A percentile compares a stretch with the other conserved stretches of the same genome.
Conservation (phyloP, 2,113 vertebrate species). For the Sisor rabdophorus region DNA sequence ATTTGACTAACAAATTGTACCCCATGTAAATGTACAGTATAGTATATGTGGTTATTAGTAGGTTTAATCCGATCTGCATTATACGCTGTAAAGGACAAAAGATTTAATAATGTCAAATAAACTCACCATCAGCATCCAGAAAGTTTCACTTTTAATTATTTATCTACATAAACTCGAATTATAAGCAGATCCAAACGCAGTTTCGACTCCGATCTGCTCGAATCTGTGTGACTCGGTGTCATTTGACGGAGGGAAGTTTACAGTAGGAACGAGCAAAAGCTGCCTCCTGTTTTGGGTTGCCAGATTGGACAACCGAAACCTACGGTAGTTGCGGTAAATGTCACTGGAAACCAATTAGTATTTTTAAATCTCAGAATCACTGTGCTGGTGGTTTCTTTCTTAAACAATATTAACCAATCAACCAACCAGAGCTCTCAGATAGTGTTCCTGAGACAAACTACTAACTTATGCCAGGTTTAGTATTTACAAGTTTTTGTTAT, state of each 20-base stretch:
- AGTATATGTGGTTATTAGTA: no score
- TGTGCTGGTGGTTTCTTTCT: no score
- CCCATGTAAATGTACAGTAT: no score
- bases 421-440: no score
- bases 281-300: constrained; percentile 13
- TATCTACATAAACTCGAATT: not conserved
- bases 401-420: no score
- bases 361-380: no score
- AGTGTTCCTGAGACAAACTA: no score
- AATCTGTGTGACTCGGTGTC: not conserved
- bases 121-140: constrained; percentile 26
- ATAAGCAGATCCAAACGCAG: not conserved
- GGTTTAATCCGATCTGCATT: not conserved
- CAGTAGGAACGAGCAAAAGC: not conserved
- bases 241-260: constrained; percentile 16
- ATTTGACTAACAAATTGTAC: not conserved
- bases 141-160: not conserved
- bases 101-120: not conserved
- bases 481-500: no score
- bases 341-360: no score
- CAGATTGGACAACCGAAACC: not conserved
- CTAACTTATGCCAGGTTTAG: no score
- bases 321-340: no score
- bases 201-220: not conserved
- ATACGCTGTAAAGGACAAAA: not conserved